A percentile compares a stretch with the other conserved stretches of the same genome.
Conservation (phyloP, 2,797 vertebrate genomes). For the Corythornis leucogaster region DNA sequence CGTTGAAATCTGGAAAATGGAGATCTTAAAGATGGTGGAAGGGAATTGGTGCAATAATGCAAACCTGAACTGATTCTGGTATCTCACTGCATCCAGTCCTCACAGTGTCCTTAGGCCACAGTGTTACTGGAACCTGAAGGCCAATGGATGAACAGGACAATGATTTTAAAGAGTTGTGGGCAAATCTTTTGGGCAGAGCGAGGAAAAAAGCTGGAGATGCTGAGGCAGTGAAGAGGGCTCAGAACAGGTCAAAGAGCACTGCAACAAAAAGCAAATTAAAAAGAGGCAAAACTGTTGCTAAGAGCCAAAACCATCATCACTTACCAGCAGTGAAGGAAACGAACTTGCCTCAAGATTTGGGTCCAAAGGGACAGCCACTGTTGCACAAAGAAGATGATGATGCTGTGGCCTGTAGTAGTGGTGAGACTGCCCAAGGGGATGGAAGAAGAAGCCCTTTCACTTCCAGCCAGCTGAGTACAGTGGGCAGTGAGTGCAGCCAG, state of each 20-base stretch:
- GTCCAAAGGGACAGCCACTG: not conserved
- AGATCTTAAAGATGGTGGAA: not conserved
- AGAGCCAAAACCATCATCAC: conserved; percentile 29
- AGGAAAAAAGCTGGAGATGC: conserved; percentile 75
- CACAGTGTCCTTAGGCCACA: not conserved
- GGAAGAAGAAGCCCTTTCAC: not conserved
- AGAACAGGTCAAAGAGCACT: conserved; percentile 3
- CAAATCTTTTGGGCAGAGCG: conserved; percentile 84
- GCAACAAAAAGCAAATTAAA: conserved; percentile 36
- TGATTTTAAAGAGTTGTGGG: conserved; percentile 89
- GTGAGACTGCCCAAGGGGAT: not conserved
- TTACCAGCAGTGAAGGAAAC: conserved; percentile 50
- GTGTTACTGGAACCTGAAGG: not conserved
- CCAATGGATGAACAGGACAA: conserved; percentile 92
- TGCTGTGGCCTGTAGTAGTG: not conserved
- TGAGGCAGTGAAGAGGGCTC: conserved; percentile 28
- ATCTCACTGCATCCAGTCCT: not conserved
- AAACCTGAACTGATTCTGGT: not conserved
- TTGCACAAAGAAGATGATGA: not conserved
- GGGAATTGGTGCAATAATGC: not conserved
- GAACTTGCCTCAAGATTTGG: not conserved
- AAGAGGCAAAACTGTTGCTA: conserved; percentile 42
- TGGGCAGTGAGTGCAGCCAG: not conserved
- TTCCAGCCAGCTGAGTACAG: not conserved
- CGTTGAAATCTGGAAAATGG: not conserved